These are phyloP conservation scores for Quadriops clusia DNA, from an alignment of 2,888 invertebrate species.

Conservation along the genomic window DNA sequence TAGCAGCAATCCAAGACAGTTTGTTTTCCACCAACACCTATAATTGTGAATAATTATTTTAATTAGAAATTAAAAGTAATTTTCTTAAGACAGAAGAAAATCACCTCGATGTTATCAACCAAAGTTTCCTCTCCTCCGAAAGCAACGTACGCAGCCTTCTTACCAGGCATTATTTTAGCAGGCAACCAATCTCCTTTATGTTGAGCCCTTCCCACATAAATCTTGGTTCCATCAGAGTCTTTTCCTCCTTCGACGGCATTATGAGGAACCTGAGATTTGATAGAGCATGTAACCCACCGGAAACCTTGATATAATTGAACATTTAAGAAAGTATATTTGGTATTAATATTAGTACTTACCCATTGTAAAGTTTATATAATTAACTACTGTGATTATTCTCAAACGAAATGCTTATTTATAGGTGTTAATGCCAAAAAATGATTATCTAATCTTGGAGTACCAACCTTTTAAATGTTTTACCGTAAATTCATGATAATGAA, in stretches of 20 bases:
- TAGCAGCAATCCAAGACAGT: constrained; percentile 16
- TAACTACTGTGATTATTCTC: no score
- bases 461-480: no score
- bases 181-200: constrained; percentile 15
- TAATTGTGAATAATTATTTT: constrained; percentile 4
- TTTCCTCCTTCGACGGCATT: constrained; percentile 20
- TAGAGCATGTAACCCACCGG: constrained; percentile 36
- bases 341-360: no score
- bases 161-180: constrained; percentile 15
- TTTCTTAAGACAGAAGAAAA: no score
- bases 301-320: no score
- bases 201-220: constrained; percentile 15
- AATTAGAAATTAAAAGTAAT: constrained; percentile 8
- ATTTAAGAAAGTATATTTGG: no score
- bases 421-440: no score
- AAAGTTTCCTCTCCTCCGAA: constrained; percentile 12
- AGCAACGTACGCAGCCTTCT: constrained; percentile 14
- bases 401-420: no score
- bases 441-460: no score
- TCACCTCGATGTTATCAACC: constrained; percentile 14
- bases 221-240: constrained; percentile 14
- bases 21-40: constrained; percentile 4
- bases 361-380: no score
- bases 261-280: constrained; percentile 38
- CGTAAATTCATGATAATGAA: no score